phyloP scores from a whole-genome alignment of 2,113 vertebrate genomes.

The Eulemur macaco region DNA sequence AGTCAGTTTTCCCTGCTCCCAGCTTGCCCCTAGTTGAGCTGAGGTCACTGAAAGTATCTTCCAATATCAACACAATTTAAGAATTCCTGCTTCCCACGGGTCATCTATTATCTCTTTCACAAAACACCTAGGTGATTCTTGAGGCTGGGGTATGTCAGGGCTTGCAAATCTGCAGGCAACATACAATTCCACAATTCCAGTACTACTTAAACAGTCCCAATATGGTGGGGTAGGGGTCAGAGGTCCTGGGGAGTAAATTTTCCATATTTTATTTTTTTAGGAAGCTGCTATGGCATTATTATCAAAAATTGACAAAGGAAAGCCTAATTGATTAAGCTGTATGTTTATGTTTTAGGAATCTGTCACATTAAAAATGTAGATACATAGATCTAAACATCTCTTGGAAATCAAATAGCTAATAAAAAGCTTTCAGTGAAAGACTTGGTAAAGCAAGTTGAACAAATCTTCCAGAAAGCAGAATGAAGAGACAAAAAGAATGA shows the following conservation, averaged over 20 bases:
- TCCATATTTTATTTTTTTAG: neutral
- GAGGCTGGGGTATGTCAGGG: neutral
- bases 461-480: conserved; percentile 20
- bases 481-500: neutral
- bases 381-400: neutral
- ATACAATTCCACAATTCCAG: neutral
- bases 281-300: neutral
- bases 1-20: neutral
- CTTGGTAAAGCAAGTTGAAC: neutral
- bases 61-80: neutral
- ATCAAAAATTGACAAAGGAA: neutral
- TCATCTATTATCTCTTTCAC: neutral
- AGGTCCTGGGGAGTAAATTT: neutral
- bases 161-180: neutral
- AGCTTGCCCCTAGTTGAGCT: neutral
- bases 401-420: neutral
- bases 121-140: neutral
- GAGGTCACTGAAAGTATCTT: neutral
- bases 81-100: neutral
- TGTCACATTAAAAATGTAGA: neutral
- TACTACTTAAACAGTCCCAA: neutral
- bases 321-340: neutral
- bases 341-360: neutral
- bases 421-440: neutral
- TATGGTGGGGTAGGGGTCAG: neutral